Percentiles rank a stretch among this genome's conserved stretches.
Conservation (phyloP, 2,888 invertebrate genomes). For the Mythimna ferrago region DNA sequence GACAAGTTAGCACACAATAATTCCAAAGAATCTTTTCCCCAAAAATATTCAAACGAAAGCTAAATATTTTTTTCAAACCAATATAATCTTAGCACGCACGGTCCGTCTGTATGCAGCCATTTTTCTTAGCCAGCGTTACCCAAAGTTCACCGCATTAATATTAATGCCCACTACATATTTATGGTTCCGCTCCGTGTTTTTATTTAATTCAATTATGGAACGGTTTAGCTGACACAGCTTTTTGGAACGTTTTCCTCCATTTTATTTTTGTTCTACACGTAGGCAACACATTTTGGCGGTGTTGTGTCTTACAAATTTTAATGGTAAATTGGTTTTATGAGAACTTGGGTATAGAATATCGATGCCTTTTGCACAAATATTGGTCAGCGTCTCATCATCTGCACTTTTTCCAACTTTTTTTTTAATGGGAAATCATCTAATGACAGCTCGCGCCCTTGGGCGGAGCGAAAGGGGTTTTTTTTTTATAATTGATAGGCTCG, state of each 20-base stretch:
- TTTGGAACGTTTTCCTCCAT: constrained; percentile 36
- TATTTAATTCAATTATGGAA: constrained; percentile 70
- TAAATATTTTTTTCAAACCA: constrained; percentile 27
- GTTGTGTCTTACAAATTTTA: constrained; percentile 14
- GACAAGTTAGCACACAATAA: background rate
- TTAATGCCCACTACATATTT: constrained; percentile 73
- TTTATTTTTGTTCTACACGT: constrained; percentile 22
- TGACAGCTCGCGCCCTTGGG: too few relatives aligned
- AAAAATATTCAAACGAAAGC: constrained; percentile 32
- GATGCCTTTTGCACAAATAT: background rate
- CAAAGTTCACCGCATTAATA: constrained; percentile 68
- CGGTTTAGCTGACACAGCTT: constrained; percentile 52
- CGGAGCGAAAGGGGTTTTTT: too few relatives aligned
- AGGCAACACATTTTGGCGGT: background rate
- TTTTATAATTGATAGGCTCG: too few relatives aligned
- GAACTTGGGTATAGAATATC: background rate
- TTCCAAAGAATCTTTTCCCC: background rate
- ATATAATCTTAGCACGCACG: constrained; percentile 43
- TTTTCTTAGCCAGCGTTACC: constrained; percentile 63
- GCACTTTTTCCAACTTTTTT: too few relatives aligned
- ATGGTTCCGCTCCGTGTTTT: constrained; percentile 65
- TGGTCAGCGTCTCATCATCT: background rate
- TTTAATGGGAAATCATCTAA: too few relatives aligned
- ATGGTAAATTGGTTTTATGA: constrained; percentile 6
- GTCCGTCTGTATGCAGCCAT: constrained; percentile 43